These are phyloP conservation scores for Spizaetus ornatus DNA, from an alignment of 2,113 vertebrate species.

Conservation along the genomic window DNA sequence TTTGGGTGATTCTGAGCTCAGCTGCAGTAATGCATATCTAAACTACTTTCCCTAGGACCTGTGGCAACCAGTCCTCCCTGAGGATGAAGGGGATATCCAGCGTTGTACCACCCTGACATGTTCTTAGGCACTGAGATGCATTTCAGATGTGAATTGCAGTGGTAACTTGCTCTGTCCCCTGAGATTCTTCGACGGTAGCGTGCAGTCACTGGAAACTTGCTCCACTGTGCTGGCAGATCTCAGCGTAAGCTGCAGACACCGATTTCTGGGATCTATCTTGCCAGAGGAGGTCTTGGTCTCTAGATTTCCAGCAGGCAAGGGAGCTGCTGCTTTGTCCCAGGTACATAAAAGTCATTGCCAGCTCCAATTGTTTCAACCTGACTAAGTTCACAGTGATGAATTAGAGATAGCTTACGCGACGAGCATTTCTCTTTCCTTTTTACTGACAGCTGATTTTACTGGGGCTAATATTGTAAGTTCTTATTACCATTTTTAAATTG, in stretches of 20 bases:
- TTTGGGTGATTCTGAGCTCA: background rate
- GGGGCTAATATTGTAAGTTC: background rate
- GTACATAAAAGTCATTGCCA: background rate
- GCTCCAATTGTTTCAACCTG: background rate
- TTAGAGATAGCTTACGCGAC: rapidly evolving
- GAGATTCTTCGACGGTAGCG: background rate
- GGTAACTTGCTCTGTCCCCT: background rate
- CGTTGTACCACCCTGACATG: background rate
- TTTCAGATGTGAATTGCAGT: background rate
- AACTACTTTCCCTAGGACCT: background rate
- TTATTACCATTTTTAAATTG: background rate
- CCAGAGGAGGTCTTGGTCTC: background rate
- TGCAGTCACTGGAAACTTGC: background rate
- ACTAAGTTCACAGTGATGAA: background rate
- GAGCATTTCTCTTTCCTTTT: background rate
- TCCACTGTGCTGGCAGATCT: background rate
- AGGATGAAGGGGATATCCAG: too few relatives aligned
- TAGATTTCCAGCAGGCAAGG: background rate
- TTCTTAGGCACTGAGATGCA: background rate
- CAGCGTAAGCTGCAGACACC: rapidly evolving
- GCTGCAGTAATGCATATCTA: background rate
- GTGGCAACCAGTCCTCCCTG: background rate
- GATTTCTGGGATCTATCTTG: background rate
- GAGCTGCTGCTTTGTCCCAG: background rate
- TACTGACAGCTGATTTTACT: background rate